Conservation (phyloP, 2,888 invertebrate species). For the Cenopis cana region DNA sequence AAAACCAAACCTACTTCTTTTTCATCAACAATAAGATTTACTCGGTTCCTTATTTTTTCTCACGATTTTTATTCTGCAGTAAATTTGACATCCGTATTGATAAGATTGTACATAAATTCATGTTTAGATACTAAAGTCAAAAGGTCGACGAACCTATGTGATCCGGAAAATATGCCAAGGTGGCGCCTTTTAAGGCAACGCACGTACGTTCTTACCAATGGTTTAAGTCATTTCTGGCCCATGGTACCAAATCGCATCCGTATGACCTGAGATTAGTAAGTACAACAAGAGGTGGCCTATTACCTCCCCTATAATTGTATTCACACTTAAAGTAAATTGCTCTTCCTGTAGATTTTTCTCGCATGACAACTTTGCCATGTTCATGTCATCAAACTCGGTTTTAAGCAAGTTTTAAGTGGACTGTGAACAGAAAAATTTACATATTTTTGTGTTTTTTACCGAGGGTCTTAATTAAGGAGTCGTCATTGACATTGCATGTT, state of each 20-base stretch:
- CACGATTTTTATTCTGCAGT: background rate
- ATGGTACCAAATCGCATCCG: too few species aligned
- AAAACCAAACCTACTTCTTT: constrained; percentile 8
- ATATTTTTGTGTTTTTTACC: constrained; percentile 8
- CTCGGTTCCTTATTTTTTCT: constrained; percentile 14
- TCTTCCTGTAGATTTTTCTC: constrained; percentile 17
- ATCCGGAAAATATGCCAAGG: background rate
- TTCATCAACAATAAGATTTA: constrained; percentile 5
- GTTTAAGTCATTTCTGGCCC: too few species aligned
- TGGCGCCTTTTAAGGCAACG: background rate
- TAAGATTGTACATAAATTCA: background rate
- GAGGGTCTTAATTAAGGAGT: constrained; percentile 11
- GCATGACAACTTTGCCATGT: constrained; percentile 6
- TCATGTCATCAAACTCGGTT: constrained; percentile 22
- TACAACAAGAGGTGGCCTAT: background rate
- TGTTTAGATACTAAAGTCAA: constrained; percentile 14
- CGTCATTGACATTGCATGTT: too few species aligned
- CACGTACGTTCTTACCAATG: too few species aligned
- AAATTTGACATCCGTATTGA: constrained; percentile 29
- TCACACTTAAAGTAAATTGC: constrained; percentile 19
- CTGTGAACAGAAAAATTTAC: background rate
- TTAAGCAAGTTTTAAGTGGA: too few species aligned
- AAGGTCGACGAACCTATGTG: background rate
- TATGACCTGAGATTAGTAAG: too few species aligned
- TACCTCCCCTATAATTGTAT: background rate